These are phyloP conservation scores for Caenorhabditis sp. DNA, from an alignment of 2,888 invertebrate species.

Conservation along the genomic window DNA sequence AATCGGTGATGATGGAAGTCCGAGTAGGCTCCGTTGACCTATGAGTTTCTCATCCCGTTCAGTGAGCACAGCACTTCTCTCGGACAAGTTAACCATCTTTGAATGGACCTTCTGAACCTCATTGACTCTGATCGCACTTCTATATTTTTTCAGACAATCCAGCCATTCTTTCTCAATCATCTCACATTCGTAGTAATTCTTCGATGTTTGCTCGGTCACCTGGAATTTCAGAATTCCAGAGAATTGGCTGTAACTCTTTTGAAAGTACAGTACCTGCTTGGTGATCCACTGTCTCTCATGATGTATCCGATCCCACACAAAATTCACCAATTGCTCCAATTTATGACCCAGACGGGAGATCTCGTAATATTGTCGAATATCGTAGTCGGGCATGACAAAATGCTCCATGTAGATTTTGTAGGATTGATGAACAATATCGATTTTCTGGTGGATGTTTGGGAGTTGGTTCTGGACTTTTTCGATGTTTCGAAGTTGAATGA, in stretches of 20 bases:
- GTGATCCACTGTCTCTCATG: slow-evolving; percentile 53
- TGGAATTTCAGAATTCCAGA: too few relatives aligned
- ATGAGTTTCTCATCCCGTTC: slow-evolving; percentile 35
- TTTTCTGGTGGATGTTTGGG: slow-evolving; percentile 23
- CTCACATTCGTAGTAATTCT: slow-evolving; percentile 45
- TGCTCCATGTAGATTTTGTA: slow-evolving; percentile 40
- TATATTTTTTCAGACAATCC: slow-evolving; percentile 39
- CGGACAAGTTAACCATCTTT: slow-evolving; percentile 33
- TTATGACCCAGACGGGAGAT: slow-evolving; percentile 43
- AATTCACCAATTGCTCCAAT: slow-evolving; percentile 42
- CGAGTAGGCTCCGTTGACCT: slow-evolving; percentile 34
- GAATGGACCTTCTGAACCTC: slow-evolving; percentile 40
- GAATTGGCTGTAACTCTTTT: too few relatives aligned
- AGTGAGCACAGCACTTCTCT: slow-evolving; percentile 24
- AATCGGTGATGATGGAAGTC: slow-evolving; percentile 30
- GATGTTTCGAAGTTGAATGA: slow-evolving; percentile 48
- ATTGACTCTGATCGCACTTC: slow-evolving; percentile 26
- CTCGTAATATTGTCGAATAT: slow-evolving; percentile 51
- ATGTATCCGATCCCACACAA: slow-evolving; percentile 53
- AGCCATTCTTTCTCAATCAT: slow-evolving; percentile 45
- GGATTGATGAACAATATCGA: slow-evolving; percentile 24
- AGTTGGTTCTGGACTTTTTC: slow-evolving; percentile 33
- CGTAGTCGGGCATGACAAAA: slow-evolving; percentile 42
- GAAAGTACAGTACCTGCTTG: slow-evolving; percentile 31
- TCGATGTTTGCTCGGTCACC: slow-evolving; percentile 46